phyloP scores from a whole-genome alignment of 2,797 vertebrate species.

The Myripristis jacobus region DNA sequence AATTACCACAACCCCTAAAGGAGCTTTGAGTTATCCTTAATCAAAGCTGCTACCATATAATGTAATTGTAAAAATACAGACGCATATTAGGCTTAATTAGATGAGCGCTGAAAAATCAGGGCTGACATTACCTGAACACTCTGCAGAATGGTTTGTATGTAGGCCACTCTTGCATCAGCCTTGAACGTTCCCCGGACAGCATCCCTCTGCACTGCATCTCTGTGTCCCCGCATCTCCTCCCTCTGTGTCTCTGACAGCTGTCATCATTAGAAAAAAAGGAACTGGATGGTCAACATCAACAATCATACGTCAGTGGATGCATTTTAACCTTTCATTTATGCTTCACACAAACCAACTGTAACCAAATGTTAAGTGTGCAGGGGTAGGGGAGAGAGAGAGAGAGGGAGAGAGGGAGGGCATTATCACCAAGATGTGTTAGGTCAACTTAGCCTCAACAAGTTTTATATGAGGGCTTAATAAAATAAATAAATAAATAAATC shows the following conservation, averaged over 20 bases:
- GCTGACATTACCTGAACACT: slow-evolving; percentile 76
- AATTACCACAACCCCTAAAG: too few relatives aligned
- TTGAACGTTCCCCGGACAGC: slow-evolving; percentile 43
- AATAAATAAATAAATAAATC: too few relatives aligned
- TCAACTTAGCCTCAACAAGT: too few relatives aligned
- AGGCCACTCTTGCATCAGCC: slow-evolving; percentile 54
- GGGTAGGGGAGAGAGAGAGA: too few relatives aligned
- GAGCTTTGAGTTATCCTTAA: too few relatives aligned
- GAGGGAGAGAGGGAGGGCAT: background rate
- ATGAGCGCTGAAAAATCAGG: background rate
- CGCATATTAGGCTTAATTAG: background rate
- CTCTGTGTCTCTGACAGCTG: slow-evolving; percentile 76
- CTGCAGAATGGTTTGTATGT: slow-evolving; percentile 72
- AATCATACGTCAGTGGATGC: background rate
- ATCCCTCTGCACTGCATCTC: slow-evolving; percentile 60
- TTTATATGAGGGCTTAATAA: too few relatives aligned
- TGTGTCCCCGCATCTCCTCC: slow-evolving; percentile 75
- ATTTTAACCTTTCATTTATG: too few relatives aligned
- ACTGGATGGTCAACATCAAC: background rate
- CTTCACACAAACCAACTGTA: background rate
- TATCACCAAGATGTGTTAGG: too few relatives aligned
- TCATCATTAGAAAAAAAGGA: slow-evolving; percentile 50
- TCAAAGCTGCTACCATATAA: background rate
- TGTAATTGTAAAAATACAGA: slow-evolving; percentile 2
- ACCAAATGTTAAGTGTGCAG: background rate